These are phyloP conservation scores for Aplodontia rufa DNA, from an alignment of 2,113 vertebrate species.

Conservation along the genomic window DNA sequence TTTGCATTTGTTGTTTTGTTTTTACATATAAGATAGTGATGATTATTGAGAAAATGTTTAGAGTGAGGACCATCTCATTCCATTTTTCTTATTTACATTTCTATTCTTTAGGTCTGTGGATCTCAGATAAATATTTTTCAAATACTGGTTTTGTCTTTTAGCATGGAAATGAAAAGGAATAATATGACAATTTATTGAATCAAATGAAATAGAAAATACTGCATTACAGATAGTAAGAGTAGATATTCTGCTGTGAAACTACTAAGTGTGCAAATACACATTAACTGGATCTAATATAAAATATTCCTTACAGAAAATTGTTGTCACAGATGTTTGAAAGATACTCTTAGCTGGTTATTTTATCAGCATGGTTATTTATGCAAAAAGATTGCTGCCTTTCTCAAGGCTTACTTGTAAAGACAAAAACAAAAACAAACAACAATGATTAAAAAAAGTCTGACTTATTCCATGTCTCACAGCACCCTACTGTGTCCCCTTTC, in stretches of 20 bases:
- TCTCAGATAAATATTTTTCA: background rate
- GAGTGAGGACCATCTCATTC: background rate
- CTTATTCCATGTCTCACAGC: background rate
- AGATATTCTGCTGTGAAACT: background rate
- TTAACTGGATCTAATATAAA: background rate
- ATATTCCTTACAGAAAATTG: background rate
- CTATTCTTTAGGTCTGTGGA: background rate
- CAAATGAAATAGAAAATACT: background rate
- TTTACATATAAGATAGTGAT: background rate
- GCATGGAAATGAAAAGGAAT: background rate
- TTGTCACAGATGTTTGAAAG: constrained; percentile 1
- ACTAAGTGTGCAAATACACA: background rate
- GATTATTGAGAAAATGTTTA: background rate
- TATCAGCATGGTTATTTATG: background rate
- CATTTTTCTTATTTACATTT: background rate
- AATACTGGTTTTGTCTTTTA: background rate
- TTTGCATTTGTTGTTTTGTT: background rate
- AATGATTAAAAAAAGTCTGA: background rate
- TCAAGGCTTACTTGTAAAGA: background rate
- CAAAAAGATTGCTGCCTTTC: background rate
- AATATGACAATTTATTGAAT: background rate
- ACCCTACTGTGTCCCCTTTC: background rate
- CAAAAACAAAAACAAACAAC: background rate
- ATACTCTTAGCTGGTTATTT: background rate
- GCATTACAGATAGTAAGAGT: background rate